These are phyloP conservation scores for Istiophorus platypterus DNA, from an alignment of 2,113 vertebrate genomes.

Conservation along the genomic window DNA sequence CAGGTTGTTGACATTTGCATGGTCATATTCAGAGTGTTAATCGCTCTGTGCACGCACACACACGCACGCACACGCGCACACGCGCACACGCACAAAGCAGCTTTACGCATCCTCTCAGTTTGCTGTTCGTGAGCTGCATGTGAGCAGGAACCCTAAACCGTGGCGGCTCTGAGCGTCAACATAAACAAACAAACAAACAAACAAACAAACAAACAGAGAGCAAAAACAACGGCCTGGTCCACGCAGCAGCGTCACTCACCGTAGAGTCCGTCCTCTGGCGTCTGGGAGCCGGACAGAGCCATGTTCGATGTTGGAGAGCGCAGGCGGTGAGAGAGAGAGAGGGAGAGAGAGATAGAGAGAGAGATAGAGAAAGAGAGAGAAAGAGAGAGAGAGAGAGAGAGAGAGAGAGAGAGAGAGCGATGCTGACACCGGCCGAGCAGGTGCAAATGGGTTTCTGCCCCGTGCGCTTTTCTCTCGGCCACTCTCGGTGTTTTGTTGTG, in stretches of 20 bases:
- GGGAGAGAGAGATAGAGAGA: too few relatives aligned
- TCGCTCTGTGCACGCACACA: background rate
- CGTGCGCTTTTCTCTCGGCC: constrained; percentile 22
- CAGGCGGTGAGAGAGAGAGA: too few relatives aligned
- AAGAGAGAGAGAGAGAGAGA: background rate
- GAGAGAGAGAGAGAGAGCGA: constrained; percentile 14
- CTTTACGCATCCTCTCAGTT: background rate
- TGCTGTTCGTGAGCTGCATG: background rate
- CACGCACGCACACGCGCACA: too few relatives aligned
- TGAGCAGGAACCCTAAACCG: background rate
- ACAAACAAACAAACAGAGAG: background rate
- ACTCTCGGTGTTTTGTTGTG: constrained; percentile 58
- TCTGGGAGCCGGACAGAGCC: constrained; percentile 77
- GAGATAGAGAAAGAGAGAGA: too few relatives aligned
- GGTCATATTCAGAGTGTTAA: background rate
- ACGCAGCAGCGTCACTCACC: constrained; percentile 71
- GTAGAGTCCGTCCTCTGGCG: constrained; percentile 79
- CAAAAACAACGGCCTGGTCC: constrained; percentile 14
- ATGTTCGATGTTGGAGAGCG: constrained; percentile 46
- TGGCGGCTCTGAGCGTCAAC: background rate
- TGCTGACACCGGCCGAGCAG: constrained; percentile 55
- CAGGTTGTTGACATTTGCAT: constrained; percentile 20
- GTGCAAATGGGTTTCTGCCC: constrained; percentile 27
- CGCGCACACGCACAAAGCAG: too few relatives aligned
- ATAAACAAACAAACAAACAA: background rate